Evolutionary conservation across 2,888 invertebrate genomes (phyloP).

Genomic region (Epistrophe eligans): DNA sequence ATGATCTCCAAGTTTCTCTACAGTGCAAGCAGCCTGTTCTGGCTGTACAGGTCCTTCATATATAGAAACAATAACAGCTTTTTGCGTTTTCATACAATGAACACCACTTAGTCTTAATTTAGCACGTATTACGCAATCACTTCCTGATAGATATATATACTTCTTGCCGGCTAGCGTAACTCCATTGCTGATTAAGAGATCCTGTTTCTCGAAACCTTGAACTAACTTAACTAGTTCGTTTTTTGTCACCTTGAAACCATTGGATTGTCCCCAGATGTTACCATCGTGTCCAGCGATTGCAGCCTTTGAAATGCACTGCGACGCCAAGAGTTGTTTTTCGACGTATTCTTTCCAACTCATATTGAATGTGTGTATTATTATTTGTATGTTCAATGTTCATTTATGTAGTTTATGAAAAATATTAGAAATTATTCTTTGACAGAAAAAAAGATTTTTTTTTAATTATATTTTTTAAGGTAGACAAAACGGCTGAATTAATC

Average conservation of each 20-base stretch:
- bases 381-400: too few relatives aligned
- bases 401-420: too few relatives aligned
- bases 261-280: too few relatives aligned
- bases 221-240: conserved; percentile 95
- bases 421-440: too few relatives aligned
- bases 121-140: conserved; percentile 96
- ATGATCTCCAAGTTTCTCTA: conserved; percentile 98
- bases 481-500: too few relatives aligned
- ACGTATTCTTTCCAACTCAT: too few relatives aligned
- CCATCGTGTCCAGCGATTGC: too few relatives aligned
- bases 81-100: conserved; percentile 98
- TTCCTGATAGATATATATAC: conserved; percentile 97
- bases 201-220: conserved; percentile 95
- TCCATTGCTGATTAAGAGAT: conserved; percentile 94
- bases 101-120: conserved; percentile 97
- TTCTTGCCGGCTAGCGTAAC: conserved; percentile 96
- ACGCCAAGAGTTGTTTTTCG: too few relatives aligned
- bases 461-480: too few relatives aligned
- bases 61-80: conserved; percentile 97
- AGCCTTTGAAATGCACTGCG: too few relatives aligned
- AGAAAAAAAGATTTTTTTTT: too few relatives aligned
- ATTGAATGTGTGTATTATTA: too few relatives aligned
- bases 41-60: conserved; percentile 98
- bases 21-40: conserved; percentile 97
- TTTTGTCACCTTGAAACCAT: conserved; percentile 93